Conservation (phyloP, 2,888 invertebrate genomes). For the Zaprionus bogoriensis region DNA sequence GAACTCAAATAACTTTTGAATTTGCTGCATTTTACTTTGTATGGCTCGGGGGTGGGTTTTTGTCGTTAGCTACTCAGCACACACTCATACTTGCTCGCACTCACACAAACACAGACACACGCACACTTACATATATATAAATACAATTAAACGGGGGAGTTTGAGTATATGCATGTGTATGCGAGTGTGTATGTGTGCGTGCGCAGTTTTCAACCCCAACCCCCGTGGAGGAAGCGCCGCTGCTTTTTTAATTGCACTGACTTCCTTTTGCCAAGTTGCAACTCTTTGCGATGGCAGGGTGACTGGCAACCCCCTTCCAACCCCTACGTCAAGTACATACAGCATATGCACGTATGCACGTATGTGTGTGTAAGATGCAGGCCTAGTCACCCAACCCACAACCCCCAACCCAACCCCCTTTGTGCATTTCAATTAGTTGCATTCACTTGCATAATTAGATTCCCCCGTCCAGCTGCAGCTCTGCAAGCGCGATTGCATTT, state of each 20-base stretch:
- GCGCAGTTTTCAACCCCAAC: conserved; percentile 73
- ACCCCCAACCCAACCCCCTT: conserved; percentile 25
- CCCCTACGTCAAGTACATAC: conserved; percentile 26
- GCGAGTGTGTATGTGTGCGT: conserved; percentile 45
- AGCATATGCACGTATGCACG: conserved; percentile 14
- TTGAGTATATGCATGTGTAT: conserved; percentile 18
- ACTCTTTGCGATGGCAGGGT: conserved; percentile 42
- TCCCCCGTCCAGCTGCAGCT: conserved; percentile 23
- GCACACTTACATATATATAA: conserved; percentile 35
- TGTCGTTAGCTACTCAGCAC: conserved; percentile 66
- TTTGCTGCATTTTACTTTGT: conserved; percentile 78
- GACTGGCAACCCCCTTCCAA: conserved; percentile 30
- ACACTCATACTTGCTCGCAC: conserved; percentile 11
- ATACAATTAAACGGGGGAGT: conserved; percentile 62
- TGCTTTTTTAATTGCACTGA: conserved; percentile 77
- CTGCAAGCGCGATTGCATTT: conserved; percentile 19
- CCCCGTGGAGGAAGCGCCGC: conserved; percentile 49
- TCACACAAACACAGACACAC: conserved; percentile 21
- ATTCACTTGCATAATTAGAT: conserved; percentile 71
- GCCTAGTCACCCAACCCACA: conserved; percentile 18
- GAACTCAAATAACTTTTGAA: conserved; percentile 81
- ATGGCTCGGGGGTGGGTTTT: conserved; percentile 65
- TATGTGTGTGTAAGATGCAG: conserved; percentile 12
- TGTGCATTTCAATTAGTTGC: conserved; percentile 73
- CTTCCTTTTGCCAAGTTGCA: conserved; percentile 71